Conservation (phyloP, 2,113 vertebrate genomes). For the Sapajus apella region DNA sequence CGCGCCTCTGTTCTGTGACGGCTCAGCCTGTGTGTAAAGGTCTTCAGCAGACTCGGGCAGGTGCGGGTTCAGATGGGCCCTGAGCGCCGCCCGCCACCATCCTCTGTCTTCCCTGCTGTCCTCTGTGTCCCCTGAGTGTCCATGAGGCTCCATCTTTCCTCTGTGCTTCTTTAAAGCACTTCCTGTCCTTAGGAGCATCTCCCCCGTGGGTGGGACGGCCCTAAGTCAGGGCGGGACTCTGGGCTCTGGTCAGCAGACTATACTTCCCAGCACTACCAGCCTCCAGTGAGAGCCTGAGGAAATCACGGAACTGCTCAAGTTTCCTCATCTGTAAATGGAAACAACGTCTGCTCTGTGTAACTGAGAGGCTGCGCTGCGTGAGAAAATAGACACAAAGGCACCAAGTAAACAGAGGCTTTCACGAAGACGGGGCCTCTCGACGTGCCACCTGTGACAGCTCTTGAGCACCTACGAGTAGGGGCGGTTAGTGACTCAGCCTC, state of each 20-base stretch:
- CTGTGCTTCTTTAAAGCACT: background rate
- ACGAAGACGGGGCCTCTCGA: rapidly evolving
- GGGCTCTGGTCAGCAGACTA: background rate
- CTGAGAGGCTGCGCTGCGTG: rapidly evolving
- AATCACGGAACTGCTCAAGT: rapidly evolving
- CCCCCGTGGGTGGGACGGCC: too few relatives aligned
- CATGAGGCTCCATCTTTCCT: background rate
- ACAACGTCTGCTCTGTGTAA: rapidly evolving
- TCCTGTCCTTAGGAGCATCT: background rate
- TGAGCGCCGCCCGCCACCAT: too few relatives aligned
- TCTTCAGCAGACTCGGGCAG: background rate
- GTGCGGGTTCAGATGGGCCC: rapidly evolving
- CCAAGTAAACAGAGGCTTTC: too few relatives aligned
- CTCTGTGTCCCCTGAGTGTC: background rate
- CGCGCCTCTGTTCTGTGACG: too few relatives aligned
- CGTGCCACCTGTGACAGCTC: background rate
- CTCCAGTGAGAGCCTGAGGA: background rate
- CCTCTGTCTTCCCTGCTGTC: background rate
- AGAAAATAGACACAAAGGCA: rapidly evolving
- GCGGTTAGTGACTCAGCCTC: background rate
- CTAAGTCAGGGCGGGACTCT: too few relatives aligned
- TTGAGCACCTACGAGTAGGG: too few relatives aligned
- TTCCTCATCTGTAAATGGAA: background rate
- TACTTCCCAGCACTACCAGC: rapidly evolving
- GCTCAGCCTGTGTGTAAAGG: background rate